Percentiles rank a stretch among this genome's conserved stretches.
phyloP scores from a whole-genome alignment of 2,888 invertebrate species.

The Thalpophila matura region DNA sequence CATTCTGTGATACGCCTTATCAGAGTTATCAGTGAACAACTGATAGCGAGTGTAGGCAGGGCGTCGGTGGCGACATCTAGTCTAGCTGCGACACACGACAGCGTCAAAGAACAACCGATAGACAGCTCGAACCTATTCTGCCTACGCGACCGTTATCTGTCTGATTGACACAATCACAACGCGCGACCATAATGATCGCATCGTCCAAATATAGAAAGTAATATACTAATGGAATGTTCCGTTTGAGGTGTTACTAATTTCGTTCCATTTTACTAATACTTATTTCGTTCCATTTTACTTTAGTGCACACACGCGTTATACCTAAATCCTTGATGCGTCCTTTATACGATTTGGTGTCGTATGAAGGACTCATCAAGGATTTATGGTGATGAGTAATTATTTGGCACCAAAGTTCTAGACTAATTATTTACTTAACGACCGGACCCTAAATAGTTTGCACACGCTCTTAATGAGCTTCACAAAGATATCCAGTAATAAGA shows the following conservation, averaged over 20 bases:
- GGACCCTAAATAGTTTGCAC: slow-evolving; percentile 31
- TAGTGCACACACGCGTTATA: too few species aligned
- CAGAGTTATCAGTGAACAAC: slow-evolving; percentile 74
- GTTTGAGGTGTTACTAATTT: slow-evolving; percentile 30
- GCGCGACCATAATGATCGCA: slow-evolving; percentile 61
- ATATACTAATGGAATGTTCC: slow-evolving; percentile 53
- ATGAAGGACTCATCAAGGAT: slow-evolving; percentile 26
- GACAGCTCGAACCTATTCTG: slow-evolving; percentile 42
- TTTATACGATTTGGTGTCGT: too few species aligned
- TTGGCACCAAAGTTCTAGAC: slow-evolving; percentile 18
- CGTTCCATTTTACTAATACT: slow-evolving; percentile 39
- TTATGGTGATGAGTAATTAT: slow-evolving; percentile 33
- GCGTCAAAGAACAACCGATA: slow-evolving; percentile 54
- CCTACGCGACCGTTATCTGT: slow-evolving; percentile 59
- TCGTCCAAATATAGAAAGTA: slow-evolving; percentile 62
- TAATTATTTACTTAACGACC: slow-evolving; percentile 32
- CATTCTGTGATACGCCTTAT: slow-evolving; percentile 71
- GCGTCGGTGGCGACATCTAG: slow-evolving; percentile 77
- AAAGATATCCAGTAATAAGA: slow-evolving; percentile 16
- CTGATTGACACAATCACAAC: slow-evolving; percentile 70
- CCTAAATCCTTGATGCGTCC: too few species aligned
- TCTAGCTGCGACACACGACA: slow-evolving; percentile 66
- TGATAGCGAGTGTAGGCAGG: slow-evolving; percentile 71
- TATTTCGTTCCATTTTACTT: too few species aligned
- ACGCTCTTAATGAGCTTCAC: slow-evolving; percentile 38